phyloP scores from a whole-genome alignment of 1,140 invertebrate genomes.

The Drosophila sproati region DNA sequence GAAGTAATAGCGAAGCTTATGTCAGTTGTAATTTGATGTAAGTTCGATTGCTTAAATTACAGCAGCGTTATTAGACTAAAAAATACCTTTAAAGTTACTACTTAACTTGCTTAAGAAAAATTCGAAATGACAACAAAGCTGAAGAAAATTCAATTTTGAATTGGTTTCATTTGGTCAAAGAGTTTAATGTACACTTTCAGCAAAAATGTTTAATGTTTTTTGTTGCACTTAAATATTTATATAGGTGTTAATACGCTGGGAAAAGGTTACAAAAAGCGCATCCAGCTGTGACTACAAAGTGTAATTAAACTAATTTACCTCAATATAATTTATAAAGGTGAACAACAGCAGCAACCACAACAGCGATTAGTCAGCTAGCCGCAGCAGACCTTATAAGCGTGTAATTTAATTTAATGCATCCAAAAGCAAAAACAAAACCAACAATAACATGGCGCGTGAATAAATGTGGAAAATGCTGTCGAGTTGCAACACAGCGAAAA shows the following conservation, averaged over 20 bases:
- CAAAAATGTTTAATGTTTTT: too few relatives aligned
- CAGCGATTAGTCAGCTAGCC: conserved; percentile 37
- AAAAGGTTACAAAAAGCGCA: conserved; percentile 16
- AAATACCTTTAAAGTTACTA: neutral
- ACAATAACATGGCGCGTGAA: conserved; percentile 39
- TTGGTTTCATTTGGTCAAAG: neutral
- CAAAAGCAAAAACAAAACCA: conserved; percentile 30
- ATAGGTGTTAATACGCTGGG: conserved; percentile 10
- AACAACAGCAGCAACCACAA: conserved; percentile 23
- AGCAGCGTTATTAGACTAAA: conserved; percentile 1
- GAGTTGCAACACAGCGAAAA: conserved; percentile 41
- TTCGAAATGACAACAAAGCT: neutral
- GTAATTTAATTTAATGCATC: conserved; percentile 58
- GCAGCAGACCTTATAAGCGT: conserved; percentile 48
- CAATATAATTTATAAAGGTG: conserved; percentile 41
- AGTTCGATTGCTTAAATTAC: conserved; percentile 12
- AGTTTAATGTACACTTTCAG: neutral
- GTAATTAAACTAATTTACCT: conserved; percentile 54
- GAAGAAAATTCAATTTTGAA: neutral
- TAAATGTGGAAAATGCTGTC: conserved; percentile 54
- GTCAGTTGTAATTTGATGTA: conserved; percentile 18
- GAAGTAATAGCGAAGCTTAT: conserved; percentile 1
- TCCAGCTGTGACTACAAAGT: conserved; percentile 4
- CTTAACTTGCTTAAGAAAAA: neutral
- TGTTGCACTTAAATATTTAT: conserved; percentile 5